Evolutionary conservation across 2,888 invertebrate genomes (phyloP), one percentile per base, ranked within the genome.

Genomic region (Micoletzkya japonica): DNA sequence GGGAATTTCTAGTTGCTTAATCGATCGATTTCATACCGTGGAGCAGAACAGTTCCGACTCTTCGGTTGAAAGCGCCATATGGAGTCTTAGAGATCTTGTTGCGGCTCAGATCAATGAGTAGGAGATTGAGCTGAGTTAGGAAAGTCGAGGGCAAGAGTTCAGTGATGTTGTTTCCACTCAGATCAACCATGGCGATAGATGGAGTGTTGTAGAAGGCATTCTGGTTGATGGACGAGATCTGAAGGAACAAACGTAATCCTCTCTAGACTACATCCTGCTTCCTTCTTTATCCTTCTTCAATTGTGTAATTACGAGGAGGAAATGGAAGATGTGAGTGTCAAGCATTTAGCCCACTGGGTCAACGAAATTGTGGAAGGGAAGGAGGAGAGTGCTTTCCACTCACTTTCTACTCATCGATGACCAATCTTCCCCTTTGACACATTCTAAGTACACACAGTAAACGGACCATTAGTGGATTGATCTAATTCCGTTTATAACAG

Each of bases 161-260:
- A 34, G 74, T 70, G 32, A 85, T 70, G 63, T 78, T 70, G 63
- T 85, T 85, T 50, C 82, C 70, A 24, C 82, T 79, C 52, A 86
- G 72, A 70, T 85, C 85, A 34, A 85, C 63, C 81, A 85, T 82
- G 30, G 82, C 83, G 17, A 85, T 69, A 2, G 80, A 77, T 1
- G 85, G 80, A 56, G 80, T 81, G 50, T 81, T 77, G 70, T 82
- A 78, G 76, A 85, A 85, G n/a, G 85, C 81, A 67, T 83, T 84
- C 64, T 77, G 79, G 70, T 83, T 75, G n/a, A 86, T 74, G 3
- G 67, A 57, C n/a, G 71, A 74, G 44, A 85, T 82, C 85, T 85
- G 69, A 75, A 82, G 54, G 30, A 54, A 54, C 52, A 52, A 52
- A 24, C 34, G 14, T 54, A 10, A 37, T 37, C 69, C 36, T n/a